Evolutionary conservation across 2,113 vertebrate genomes (phyloP).

Genomic region (Rhinolophus sinicus): DNA sequence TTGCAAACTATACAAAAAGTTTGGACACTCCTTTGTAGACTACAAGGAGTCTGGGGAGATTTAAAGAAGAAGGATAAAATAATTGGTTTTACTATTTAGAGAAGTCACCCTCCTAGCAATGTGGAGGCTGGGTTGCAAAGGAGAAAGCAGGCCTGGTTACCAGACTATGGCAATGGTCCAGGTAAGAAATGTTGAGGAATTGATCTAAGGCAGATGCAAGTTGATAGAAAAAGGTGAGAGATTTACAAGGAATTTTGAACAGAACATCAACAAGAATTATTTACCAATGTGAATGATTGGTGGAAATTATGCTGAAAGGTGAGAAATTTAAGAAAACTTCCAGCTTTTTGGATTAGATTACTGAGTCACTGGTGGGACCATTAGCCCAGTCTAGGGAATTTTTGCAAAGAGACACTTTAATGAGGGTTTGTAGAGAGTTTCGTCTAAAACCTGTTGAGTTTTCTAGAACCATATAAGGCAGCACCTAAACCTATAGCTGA

Average conservation of each 20-base stretch:
- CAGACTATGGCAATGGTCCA: not conserved
- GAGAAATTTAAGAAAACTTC: slow-evolving; percentile 28
- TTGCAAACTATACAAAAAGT: not conserved
- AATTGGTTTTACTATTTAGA: not conserved
- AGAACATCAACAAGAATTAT: not conserved
- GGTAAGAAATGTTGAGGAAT: not conserved
- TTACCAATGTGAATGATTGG: not conserved
- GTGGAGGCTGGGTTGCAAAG: not conserved
- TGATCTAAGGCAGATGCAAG: not conserved
- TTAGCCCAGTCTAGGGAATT: not conserved
- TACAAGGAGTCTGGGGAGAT: not conserved
- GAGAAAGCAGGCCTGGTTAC: not conserved
- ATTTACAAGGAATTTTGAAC: not conserved
- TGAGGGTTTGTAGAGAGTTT: not conserved
- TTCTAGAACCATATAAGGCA: not conserved
- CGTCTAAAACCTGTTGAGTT: not conserved
- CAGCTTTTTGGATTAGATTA: not conserved
- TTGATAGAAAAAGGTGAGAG: not conserved
- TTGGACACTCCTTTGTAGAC: not conserved
- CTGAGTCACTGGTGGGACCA: not conserved
- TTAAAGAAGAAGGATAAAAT: not conserved
- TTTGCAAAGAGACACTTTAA: not conserved
- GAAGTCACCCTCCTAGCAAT: not conserved
- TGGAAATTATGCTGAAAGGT: not conserved
- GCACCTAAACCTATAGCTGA: not conserved